Base-by-base conservation (phyloP, 2,888 invertebrate species). In the Pristionchus fissidentatus region DNA sequence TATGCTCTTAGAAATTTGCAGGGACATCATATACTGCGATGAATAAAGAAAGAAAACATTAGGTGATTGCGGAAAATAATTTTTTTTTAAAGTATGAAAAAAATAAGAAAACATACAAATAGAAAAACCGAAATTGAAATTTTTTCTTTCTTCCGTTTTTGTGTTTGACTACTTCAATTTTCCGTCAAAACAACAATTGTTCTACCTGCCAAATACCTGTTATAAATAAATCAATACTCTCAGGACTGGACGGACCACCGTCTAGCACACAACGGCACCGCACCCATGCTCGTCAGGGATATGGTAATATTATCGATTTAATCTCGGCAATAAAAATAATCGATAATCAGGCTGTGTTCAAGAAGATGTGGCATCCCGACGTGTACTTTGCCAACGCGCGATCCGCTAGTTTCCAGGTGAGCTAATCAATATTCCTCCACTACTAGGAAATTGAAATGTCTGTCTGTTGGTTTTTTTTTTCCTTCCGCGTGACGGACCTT, bases 311-410 rank as follows among this genome's bases (percentile, higher is more conserved):
- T 85, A 70, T 83, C 7, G 43, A 29, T 66, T 49, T 62, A 15
- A 3, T 10, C 15, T 62, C 7, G 62, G 62, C 22, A 46, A 46
- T 46, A 46, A 46, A 46, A 15, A 46, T 62, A 62, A 32, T 77
- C 32, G 19, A 49, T 49, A 49, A 29, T 81, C 19, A 73, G 62
- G 41, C 60, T n/a, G 88, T 89, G 29, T 89, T 89, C 84, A 85
- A 89, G 41, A 84, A 87, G 84, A 89, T 92, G 88, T 92, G 92
- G 92, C 90, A 88, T 86, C 91, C 91, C 35, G 90, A 91, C 79
- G 87, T 86, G 8, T 90, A 91, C 85, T 92, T 91, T 84, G 91
- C 90, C 62, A 92, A 92, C 85, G 91, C 91, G 22, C 77, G 90
- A 75, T 87, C 89, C 7, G 90, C 91, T 22, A 84, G 87, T 70